Evolutionary conservation across 92 coral and sea anemone genomes (phyloP).

Genomic region (Nematostella vectensis): DNA sequence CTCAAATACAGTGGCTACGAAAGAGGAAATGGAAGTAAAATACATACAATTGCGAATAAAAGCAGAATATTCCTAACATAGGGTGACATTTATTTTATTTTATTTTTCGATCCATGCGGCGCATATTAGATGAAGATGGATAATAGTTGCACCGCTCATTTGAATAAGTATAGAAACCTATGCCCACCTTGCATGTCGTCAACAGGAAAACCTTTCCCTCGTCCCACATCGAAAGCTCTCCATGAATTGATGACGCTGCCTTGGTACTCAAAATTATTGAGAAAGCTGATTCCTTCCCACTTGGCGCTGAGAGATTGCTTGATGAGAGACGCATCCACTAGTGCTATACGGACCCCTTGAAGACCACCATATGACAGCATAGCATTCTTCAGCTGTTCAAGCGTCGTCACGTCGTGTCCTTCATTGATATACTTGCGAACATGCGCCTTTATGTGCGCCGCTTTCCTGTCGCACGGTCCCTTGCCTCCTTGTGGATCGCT

Average conservation of each 20-base stretch:
- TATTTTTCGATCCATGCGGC: no score
- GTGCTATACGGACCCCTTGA: slow-evolving; percentile 18
- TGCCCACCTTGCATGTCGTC: no score
- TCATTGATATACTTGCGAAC: slow-evolving; percentile 25
- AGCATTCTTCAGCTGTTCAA: slow-evolving; percentile 16
- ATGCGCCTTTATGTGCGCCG: slow-evolving; percentile 35
- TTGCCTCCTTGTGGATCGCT: slow-evolving; percentile 52
- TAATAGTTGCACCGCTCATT: no score
- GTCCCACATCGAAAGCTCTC: slow-evolving; percentile 27
- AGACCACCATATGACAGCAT: slow-evolving; percentile 32
- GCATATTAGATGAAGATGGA: no score
- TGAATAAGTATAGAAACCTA: no score
- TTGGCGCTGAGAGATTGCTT: slow-evolving; percentile 5
- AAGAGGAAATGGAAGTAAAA: no score
- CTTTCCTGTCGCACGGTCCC: slow-evolving; percentile 30
- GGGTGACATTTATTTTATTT: no score
- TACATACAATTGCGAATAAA: no score
- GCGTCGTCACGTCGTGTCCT: slow-evolving; percentile 25
- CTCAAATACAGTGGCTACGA: no score
- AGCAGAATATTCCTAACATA: no score
- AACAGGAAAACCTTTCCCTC: slow-evolving; percentile 11
- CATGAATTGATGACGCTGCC: slow-evolving; percentile 14
- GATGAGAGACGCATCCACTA: slow-evolving; percentile 13
- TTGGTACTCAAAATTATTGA: slow-evolving; percentile 25
- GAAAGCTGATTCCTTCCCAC: slow-evolving; percentile 25